Conservation (phyloP, 2,888 invertebrate species). For the Tachina grossa region DNA sequence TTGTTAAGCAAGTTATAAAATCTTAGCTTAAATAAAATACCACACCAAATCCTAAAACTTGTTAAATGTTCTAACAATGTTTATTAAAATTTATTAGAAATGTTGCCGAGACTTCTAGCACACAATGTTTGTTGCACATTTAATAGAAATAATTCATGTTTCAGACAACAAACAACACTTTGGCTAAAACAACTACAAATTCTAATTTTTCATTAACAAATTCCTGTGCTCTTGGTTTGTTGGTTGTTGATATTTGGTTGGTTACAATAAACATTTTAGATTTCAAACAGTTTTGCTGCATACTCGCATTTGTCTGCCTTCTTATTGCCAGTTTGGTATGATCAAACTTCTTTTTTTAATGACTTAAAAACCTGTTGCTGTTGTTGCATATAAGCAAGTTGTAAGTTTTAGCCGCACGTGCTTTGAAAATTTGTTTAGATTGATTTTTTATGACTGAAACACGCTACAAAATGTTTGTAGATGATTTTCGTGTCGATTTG, state of each 20-base stretch:
- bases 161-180: conserved; percentile 19
- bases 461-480: conserved; percentile 21
- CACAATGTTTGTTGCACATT: not conserved
- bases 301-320: conserved; percentile 5
- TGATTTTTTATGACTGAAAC: not conserved
- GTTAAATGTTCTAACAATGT: conserved; percentile 45
- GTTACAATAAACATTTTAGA: not conserved
- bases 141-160: conserved; percentile 21
- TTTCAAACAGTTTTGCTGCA: conserved; percentile 20
- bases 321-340: conserved; percentile 31
- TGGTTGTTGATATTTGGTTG: not conserved
- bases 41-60: conserved; percentile 18
- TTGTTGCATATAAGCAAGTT: not conserved
- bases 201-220: conserved; percentile 27
- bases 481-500: conserved; percentile 38
- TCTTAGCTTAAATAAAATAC: not conserved
- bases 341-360: conserved; percentile 38
- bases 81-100: conserved; percentile 44
- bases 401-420: conserved; percentile 20
- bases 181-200: conserved; percentile 17
- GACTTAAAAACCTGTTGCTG: conserved; percentile 26
- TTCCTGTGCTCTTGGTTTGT: not conserved
- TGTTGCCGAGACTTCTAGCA: conserved; percentile 11
- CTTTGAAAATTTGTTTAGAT: conserved; percentile 10
- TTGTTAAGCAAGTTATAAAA: not conserved